Evolutionary conservation across 37 sponge, comb jelly and placozoan species (phyloP), one percentile per base, ranked within the genome.

Genomic region (Halichondria panicea): DNA sequence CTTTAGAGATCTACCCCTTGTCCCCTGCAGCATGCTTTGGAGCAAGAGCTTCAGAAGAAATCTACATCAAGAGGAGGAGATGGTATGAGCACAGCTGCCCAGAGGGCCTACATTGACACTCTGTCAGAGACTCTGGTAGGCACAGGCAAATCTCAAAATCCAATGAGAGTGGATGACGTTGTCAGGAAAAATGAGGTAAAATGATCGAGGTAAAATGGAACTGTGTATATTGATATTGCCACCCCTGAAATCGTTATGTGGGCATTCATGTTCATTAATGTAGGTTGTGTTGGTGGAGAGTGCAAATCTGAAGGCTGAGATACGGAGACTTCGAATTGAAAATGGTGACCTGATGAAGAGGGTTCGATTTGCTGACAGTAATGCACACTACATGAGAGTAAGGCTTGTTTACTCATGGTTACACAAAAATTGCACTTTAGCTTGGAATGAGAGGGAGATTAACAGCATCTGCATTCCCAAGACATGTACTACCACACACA

Each of bases 301-400:
- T 77, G 89, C 89, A 12, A 72, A 56, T 30, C 56, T 93, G 56
- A 84, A 81, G 68, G 94, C 94, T 18, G 90, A 88, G 11, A 66
- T 93, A 9, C 60, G 66, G 37, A 68, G 72, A 33, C 63, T 93
- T 46, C 50, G 75, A 58, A 60, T 84, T 31, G 89, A 93, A 39
- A 93, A 93, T 54, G 25, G 57, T 15, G 87, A 88, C 18, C 59
- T 93, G 13, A 8, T 85, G 58, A 80, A 56, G 46, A 76, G 70
- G 40, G 58, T 77, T 15, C 63, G 81, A 31, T 77, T 72, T 57
- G 82, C 94, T 43, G 72, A 84, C 50, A 74, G 63, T 36, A 89
- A 93, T 69, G 89, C 85, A 22, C 65, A 77, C 45, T 81, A 93
- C 66, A 87, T 93, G 89, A 89, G 89, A 43, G 94, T 88, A 74